These are phyloP conservation scores for Hemicentrotus pulcherrimus DNA, from an alignment of 35 echinoderm and acorn worm species.

Conservation along the genomic window DNA sequence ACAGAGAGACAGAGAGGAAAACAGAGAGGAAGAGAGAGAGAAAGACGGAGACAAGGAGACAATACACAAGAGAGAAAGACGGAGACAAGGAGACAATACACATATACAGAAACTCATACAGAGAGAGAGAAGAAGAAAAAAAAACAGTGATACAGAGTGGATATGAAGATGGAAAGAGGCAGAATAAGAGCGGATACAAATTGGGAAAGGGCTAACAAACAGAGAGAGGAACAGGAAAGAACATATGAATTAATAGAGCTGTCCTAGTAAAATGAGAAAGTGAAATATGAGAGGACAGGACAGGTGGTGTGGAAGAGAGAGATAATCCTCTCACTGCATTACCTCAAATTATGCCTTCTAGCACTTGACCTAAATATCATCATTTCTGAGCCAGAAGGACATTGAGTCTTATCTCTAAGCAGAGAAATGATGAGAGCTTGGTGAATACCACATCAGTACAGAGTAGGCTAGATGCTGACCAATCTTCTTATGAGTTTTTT, in stretches of 20 bases:
- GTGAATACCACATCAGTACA: neutral
- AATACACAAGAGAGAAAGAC: neutral
- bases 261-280: neutral
- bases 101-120: no score
- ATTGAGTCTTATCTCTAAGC: neutral
- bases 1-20: neutral
- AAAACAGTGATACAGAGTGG: neutral
- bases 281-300: neutral
- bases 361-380: neutral
- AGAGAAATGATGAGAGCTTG: neutral
- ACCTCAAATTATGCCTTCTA: neutral
- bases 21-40: neutral
- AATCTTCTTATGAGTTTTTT: no score
- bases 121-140: no score
- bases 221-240: neutral
- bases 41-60: neutral
- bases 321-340: neutral
- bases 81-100: neutral
- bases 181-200: neutral
- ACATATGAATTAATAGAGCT: neutral
- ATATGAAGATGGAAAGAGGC: neutral
- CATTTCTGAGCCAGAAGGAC: neutral
- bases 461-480: no score
- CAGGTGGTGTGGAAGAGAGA: neutral
- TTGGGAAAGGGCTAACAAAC: neutral